Base-by-base conservation (phyloP, 1,140 invertebrate species). In the Ladona fulva region DNA sequence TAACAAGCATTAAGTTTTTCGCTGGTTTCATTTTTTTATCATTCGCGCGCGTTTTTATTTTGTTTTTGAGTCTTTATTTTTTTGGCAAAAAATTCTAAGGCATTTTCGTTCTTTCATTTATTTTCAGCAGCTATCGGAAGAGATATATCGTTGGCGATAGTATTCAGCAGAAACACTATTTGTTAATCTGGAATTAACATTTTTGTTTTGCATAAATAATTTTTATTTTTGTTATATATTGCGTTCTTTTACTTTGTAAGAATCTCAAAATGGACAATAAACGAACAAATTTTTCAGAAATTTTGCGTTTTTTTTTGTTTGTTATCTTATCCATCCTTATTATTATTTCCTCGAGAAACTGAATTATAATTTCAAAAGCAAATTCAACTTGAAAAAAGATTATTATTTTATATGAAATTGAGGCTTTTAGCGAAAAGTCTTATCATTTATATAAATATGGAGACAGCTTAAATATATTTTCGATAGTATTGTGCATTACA, bases 141-240 rank as follows among this genome's bases (percentile, higher is more conserved):
- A 66, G 52, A 66, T 66, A 66, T 66, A 66, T 66, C 52, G 52
- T 19, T 66, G 52, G 52, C 52, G 52, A 66, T 66, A 66, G 52
- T 66, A 37, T 66, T 22, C 52, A 66, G n/a, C 52, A 66, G 52
- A 66, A 66, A 19, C 52, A 66, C 52, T 66, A 66, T 66, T 66
- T 66, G 52, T 66, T 66, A 66, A 66, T 66, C 52, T 66, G 52
- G 52, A 66, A 66, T 66, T 66, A 66, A 66, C 52, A 19, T 22
- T 66, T 66, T 66, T 66, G 52, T 66, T 66, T 66, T 66, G 52
- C 52, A 66, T 66, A 66, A 66, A 66, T 66, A 66, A 66, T 66
- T 66, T 66, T 66, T 66, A 66, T 66, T 66, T 66, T 66, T 66
- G 52, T 66, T 66, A 66, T 66, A 66, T 66, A 66, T 66, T 66